Evolutionary conservation across 2,797 vertebrate genomes (phyloP), one percentile per base, ranked within the genome.

Genomic region (Crenuchus spilurus): DNA sequence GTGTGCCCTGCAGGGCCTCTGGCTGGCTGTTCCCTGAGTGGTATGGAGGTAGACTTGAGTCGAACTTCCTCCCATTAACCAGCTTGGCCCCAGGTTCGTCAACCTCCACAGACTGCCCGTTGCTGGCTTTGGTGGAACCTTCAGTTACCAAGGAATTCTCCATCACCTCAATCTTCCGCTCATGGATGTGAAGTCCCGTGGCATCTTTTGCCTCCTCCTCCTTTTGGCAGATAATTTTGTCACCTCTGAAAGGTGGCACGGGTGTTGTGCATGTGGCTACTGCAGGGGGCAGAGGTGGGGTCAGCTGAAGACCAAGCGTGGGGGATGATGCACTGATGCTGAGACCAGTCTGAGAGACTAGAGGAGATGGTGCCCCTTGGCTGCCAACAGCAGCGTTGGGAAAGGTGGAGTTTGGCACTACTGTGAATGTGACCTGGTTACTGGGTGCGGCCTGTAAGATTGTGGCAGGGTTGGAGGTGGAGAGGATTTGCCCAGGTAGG

Each of bases 201-300:
- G 96, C 96, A 66, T 99, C 98, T 90, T 98, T 99, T 87, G 98
- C 98, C 91, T 98, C 97, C 92, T 99, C 98, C 91, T 99, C 98
- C 91, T 99, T 99, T 92, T 99, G 97, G 94, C 98, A 99, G 89
- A 99, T 99, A 70, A 99, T 99, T 91, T 95, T 98, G 92, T 99
- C 98, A 87, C 96, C 98, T 94, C 94, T 93, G 83, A 99, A 95
- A 22, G 95, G 94, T 71, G 94, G 92, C 83, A 94, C 91, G 66
- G 87, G 87, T 88, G 94, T 86, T 78, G 85, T 84, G 0, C 84
- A 92, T 85, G 90, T 85, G 76, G 92, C 88, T 87, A 90, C 90
- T 49, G 91, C n/a, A 1, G 75, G 46, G 24, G 71, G 88, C 80
- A 90, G 91, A 62, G 89, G 88, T 70, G 93, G 80, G 86, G 92